Conservation (phyloP, 2,113 vertebrate genomes). For the Holacanthus passer region DNA sequence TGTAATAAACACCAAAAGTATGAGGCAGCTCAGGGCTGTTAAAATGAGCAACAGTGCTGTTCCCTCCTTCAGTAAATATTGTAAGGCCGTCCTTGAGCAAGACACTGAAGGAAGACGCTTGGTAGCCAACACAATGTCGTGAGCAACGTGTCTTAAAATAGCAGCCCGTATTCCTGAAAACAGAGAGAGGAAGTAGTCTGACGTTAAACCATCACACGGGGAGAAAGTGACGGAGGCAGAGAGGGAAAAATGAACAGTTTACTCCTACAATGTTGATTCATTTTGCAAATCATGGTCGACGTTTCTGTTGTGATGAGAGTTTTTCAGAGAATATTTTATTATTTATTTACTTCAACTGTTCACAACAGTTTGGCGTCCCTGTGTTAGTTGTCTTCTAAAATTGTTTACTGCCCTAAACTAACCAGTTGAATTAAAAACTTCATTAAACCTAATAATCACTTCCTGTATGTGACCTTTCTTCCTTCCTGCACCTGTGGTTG, state of each 20-base stretch:
- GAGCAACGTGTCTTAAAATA: not conserved
- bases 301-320: not conserved
- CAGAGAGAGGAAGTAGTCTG: not conserved
- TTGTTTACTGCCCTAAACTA: no score
- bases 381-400: no score
- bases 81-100: not conserved
- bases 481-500: not conserved
- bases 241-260: not conserved
- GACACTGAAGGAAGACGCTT: no score
- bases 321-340: not conserved
- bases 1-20: no score
- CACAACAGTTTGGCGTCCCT: not conserved
- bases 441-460: no score
- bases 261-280: not conserved
- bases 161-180: not conserved
- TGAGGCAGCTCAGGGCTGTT: not conserved
- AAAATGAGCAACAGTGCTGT: not conserved
- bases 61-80: constrained; percentile 4
- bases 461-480: not conserved
- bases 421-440: not conserved
- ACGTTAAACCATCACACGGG: not conserved
- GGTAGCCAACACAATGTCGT: no score
- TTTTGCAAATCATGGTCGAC: not conserved
- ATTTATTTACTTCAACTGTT: not conserved
- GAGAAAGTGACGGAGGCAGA: no score